Conservation (phyloP, 2,888 invertebrate genomes). For the Scrobipalpa costella region DNA sequence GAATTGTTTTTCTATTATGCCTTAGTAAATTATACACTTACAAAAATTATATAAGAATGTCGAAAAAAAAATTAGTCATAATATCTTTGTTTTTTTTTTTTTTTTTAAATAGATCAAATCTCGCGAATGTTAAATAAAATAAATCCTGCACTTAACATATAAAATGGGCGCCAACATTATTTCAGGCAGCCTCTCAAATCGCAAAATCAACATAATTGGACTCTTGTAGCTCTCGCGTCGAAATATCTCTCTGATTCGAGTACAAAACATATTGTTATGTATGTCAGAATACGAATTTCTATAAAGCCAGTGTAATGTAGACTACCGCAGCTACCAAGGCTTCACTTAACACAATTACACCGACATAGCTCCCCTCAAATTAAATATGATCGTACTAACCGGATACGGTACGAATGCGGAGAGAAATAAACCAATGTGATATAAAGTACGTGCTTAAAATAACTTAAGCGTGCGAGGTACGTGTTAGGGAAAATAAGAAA, state of each 20-base stretch:
- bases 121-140: background rate
- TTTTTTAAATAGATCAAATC: no score
- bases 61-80: no score
- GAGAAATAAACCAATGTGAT: conserved; percentile 11
- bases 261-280: conserved; percentile 42
- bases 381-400: conserved; percentile 18
- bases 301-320: conserved; percentile 38
- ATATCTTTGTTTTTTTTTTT: no score
- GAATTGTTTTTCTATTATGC: no score
- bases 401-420: conserved; percentile 1
- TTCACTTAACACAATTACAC: conserved; percentile 51
- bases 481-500: background rate
- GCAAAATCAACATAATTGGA: conserved; percentile 26
- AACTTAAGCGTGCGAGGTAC: background rate
- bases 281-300: conserved; percentile 41
- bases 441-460: conserved; percentile 18
- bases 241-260: conserved; percentile 17
- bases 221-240: background rate
- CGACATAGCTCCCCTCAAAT: conserved; percentile 41
- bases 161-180: background rate
- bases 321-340: conserved; percentile 37
- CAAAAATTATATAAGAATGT: no score
- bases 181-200: background rate
- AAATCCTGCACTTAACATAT: background rate
- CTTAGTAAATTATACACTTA: no score